Evolutionary conservation across 2,888 invertebrate genomes (phyloP).

Genomic region (Zhengitettix transpicula): DNA sequence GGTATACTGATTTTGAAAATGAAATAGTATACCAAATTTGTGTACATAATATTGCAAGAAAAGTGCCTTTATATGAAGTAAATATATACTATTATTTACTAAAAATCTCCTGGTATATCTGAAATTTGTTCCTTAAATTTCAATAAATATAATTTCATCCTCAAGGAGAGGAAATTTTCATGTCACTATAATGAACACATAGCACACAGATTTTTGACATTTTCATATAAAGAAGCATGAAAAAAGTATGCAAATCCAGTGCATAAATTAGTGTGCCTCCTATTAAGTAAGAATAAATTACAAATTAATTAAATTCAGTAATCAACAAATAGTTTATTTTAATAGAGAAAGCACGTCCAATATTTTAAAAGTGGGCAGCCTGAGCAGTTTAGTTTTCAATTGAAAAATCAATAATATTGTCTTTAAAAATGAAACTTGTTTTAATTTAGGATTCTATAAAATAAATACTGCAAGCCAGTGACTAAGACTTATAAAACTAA

Average conservation of each 20-base stretch:
- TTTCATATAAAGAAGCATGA: slow-evolving; percentile 2
- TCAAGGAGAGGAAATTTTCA: background rate
- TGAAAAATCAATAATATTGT: no score
- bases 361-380: no score
- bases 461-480: no score
- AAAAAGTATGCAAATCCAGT: background rate
- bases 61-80: slow-evolving; percentile 6
- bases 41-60: background rate
- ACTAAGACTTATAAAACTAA: no score
- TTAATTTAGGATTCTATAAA: no score
- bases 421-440: no score
- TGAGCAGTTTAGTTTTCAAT: no score
- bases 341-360: no score
- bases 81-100: slow-evolving; percentile 7
- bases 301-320: no score
- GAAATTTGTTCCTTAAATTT: background rate
- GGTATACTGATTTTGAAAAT: background rate
- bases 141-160: background rate
- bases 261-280: no score
- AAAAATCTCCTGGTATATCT: background rate
- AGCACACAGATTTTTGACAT: slow-evolving; percentile 8
- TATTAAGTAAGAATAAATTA: no score
- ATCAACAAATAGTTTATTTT: no score
- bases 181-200: slow-evolving; percentile 6
- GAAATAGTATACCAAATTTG: background rate